A percentile compares a stretch with the other conserved stretches of the same genome.
Evolutionary conservation across 1,140 invertebrate species (phyloP).

Genomic region (Cydia pomonella): DNA sequence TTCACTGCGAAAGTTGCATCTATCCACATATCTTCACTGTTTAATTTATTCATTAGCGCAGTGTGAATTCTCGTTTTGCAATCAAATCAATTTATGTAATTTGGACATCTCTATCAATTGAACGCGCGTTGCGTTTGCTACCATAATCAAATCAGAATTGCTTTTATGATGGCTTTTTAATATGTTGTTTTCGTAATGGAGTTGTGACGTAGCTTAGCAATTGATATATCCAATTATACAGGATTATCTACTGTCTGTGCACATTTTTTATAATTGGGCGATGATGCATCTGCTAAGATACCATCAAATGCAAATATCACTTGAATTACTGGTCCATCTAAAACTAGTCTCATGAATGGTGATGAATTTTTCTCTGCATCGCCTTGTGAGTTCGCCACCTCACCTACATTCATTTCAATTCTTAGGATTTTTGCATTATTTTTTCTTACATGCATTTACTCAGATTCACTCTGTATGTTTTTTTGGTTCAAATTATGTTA

Average conservation of each 20-base stretch:
- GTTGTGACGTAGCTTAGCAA: background rate
- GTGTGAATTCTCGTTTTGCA: constrained; percentile 24
- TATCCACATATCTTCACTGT: background rate
- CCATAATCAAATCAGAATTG: background rate
- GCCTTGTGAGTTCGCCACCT: background rate
- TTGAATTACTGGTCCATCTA: constrained; percentile 3
- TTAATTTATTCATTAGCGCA: constrained; percentile 30
- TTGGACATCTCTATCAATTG: background rate
- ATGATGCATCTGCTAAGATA: constrained; percentile 4
- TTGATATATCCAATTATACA: background rate
- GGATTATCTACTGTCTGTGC: background rate
- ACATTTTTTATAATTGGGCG: background rate
- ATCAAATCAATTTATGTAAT: background rate
- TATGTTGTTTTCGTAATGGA: constrained; percentile 17
- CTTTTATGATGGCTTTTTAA: constrained; percentile 20
- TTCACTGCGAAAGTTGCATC: background rate
- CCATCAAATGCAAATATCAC: background rate
- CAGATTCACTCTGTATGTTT: no score
- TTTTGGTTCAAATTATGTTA: no score
- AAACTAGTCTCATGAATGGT: constrained; percentile 10
- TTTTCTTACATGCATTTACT: no score
- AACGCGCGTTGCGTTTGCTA: background rate
- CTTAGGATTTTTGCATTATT: background rate
- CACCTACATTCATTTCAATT: background rate
- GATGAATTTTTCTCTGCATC: background rate